Percentiles rank a stretch among this genome's conserved stretches.
phyloP scores from a whole-genome alignment of 2,113 vertebrate genomes.

The Progne subis region DNA sequence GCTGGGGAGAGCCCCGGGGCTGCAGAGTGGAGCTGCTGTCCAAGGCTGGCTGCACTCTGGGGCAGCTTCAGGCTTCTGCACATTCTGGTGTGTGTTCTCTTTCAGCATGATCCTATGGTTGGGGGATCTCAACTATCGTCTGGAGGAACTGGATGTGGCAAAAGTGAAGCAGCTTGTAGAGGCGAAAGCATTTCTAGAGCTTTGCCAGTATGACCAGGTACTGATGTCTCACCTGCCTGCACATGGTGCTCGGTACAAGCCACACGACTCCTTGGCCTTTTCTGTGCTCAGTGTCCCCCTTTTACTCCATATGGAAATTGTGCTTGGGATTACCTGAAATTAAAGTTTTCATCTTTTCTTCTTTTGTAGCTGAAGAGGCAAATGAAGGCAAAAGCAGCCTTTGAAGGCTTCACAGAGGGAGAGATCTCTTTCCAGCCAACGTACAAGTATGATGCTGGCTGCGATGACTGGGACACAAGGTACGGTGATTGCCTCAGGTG shows the following conservation, averaged over 20 bases:
- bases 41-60: accelerated
- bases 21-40: background rate
- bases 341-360: background rate
- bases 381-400: constrained; percentile 85
- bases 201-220: constrained; percentile 91
- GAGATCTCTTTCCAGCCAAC: constrained; percentile 92
- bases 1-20: background rate
- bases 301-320: background rate
- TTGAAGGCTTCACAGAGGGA: constrained; percentile 90
- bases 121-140: constrained; percentile 96
- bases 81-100: constrained; percentile 1
- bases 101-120: constrained; percentile 88
- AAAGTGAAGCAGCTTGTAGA: constrained; percentile 87
- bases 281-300: background rate
- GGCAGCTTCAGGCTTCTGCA: background rate
- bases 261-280: background rate
- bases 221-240: background rate
- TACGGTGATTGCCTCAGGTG: constrained; percentile 29
- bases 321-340: background rate
- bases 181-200: constrained; percentile 83
- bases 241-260: accelerated
- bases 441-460: constrained; percentile 94
- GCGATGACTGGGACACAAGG: constrained; percentile 96
- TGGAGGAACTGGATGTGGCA: constrained; percentile 88
- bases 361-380: constrained; percentile 85